Evolutionary conservation across 2,888 invertebrate species (phyloP).

Genomic region (Ophion ellenae): DNA sequence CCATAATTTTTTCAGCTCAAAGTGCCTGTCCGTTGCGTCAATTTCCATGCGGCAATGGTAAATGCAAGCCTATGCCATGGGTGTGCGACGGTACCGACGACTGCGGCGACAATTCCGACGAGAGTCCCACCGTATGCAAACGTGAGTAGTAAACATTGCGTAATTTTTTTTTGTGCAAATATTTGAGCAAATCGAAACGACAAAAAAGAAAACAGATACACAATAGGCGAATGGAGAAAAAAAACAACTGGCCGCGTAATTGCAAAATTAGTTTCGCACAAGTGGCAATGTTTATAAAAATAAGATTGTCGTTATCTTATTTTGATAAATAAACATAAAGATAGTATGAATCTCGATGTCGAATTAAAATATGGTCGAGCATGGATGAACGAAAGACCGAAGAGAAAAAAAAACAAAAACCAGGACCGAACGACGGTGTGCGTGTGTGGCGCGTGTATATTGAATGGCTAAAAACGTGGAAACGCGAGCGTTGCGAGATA

Average conservation of each 20-base stretch:
- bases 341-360: too few relatives aligned
- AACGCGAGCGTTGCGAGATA: slow-evolving; percentile 4
- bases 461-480: slow-evolving; percentile 23
- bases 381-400: too few relatives aligned
- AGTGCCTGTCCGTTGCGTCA: slow-evolving; percentile 88
- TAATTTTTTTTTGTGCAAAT: slow-evolving; percentile 22
- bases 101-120: slow-evolving; percentile 93
- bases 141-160: slow-evolving; percentile 83
- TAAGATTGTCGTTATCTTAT: too few relatives aligned
- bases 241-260: too few relatives aligned
- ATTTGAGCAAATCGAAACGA: not conserved
- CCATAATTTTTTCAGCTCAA: slow-evolving; percentile 75
- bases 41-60: slow-evolving; percentile 90
- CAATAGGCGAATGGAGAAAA: slow-evolving; percentile 2
- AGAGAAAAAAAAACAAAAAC: not conserved
- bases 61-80: slow-evolving; percentile 91
- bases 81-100: slow-evolving; percentile 92
- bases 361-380: too few relatives aligned
- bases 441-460: too few relatives aligned
- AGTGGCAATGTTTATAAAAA: too few relatives aligned
- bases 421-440: not conserved
- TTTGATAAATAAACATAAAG: too few relatives aligned
- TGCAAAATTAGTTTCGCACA: too few relatives aligned
- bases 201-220: not conserved
- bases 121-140: slow-evolving; percentile 89